These are phyloP conservation scores for Neostethus bicornis DNA, from an alignment of 2,797 vertebrate species.

Conservation along the genomic window DNA sequence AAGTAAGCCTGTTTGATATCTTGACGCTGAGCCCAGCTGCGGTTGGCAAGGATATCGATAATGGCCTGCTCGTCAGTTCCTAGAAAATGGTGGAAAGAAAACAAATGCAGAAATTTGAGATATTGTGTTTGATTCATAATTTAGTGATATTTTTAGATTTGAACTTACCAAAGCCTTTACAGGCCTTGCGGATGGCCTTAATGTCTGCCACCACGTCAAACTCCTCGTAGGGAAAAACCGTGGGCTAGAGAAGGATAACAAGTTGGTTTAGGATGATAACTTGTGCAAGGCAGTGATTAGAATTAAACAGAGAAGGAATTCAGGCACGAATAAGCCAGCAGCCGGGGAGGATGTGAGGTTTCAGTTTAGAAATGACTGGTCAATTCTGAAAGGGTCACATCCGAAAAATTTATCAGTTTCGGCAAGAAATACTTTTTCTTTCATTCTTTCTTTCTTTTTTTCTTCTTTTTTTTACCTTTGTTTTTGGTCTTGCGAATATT, in stretches of 20 bases:
- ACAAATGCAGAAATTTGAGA: neutral
- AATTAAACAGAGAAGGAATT: slow-evolving; percentile 3
- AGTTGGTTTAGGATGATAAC: neutral
- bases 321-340: slow-evolving; percentile 16
- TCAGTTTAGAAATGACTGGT: slow-evolving; percentile 46
- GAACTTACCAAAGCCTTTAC: slow-evolving; percentile 81
- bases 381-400: too few relatives aligned
- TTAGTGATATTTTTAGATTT: neutral
- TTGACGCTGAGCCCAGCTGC: slow-evolving; percentile 71
- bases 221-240: slow-evolving; percentile 75
- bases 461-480: too few relatives aligned
- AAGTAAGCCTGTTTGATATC: slow-evolving; percentile 81
- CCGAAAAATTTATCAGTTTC: too few relatives aligned
- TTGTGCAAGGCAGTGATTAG: neutral
- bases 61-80: slow-evolving; percentile 84
- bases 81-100: slow-evolving; percentile 33
- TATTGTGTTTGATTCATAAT: too few relatives aligned
- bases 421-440: too few relatives aligned
- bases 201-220: slow-evolving; percentile 81
- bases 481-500: too few relatives aligned
- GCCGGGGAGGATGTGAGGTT: slow-evolving; percentile 19
- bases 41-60: slow-evolving; percentile 81
- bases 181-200: slow-evolving; percentile 84
- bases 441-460: too few relatives aligned
- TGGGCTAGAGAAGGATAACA: slow-evolving; percentile 64